Evolutionary conservation across 2,888 invertebrate genomes (phyloP).

Genomic region (Euclidia mi): DNA sequence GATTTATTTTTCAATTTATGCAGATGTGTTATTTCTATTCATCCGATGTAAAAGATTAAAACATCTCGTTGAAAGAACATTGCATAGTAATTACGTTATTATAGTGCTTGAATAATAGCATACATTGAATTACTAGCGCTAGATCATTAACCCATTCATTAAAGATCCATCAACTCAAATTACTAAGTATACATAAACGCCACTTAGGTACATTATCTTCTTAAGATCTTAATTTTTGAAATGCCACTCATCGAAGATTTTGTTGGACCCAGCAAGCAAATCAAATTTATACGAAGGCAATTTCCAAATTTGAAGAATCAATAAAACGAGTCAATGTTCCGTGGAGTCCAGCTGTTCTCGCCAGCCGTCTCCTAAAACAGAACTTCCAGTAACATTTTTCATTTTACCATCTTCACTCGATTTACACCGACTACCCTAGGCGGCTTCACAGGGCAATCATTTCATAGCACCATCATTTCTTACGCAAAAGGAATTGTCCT

Average conservation of each 20-base stretch:
- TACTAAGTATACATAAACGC: too few species aligned
- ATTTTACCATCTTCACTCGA: constrained; percentile 29
- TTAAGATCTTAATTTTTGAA: constrained; percentile 2
- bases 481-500: constrained; percentile 76
- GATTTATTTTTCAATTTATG: constrained; percentile 66
- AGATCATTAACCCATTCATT: too few species aligned
- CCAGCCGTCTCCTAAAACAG: constrained; percentile 39
- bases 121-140: too few species aligned
- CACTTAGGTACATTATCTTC: not conserved
- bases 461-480: constrained; percentile 72
- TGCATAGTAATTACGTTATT: not conserved
- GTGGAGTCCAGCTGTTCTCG: constrained; percentile 35
- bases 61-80: constrained; percentile 5
- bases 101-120: too few species aligned
- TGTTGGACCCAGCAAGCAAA: constrained; percentile 3
- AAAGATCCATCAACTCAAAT: too few species aligned
- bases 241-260: not conserved
- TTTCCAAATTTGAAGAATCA: constrained; percentile 22
- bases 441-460: constrained; percentile 65
- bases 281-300: constrained; percentile 21
- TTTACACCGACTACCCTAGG: constrained; percentile 20
- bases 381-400: constrained; percentile 35
- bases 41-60: constrained; percentile 25
- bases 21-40: constrained; percentile 33
- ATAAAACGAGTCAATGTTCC: constrained; percentile 36